Percentiles rank a stretch among this genome's conserved stretches.
These are phyloP conservation scores for Struthio camelus DNA, from an alignment of 2,113 vertebrate species.

Conservation along the genomic window DNA sequence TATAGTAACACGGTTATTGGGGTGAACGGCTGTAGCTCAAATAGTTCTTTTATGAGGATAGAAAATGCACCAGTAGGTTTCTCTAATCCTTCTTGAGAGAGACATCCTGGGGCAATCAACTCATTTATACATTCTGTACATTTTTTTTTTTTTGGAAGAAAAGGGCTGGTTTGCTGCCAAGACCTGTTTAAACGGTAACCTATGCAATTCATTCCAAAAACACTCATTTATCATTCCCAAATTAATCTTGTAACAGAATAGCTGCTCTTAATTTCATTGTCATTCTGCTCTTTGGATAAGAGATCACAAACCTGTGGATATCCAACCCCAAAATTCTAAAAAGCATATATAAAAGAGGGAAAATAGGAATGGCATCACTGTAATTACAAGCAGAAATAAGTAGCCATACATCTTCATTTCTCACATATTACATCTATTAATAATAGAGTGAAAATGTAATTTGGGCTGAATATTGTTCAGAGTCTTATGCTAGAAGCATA, in stretches of 20 bases:
- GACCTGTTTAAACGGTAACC: slow-evolving; percentile 66
- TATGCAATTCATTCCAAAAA: slow-evolving; percentile 67
- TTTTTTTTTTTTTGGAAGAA: slow-evolving; percentile 27
- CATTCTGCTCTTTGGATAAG: slow-evolving; percentile 54
- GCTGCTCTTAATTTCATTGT: slow-evolving; percentile 53
- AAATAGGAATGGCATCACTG: slow-evolving; percentile 42
- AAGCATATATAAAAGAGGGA: slow-evolving; percentile 16
- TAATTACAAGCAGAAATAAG: slow-evolving; percentile 70
- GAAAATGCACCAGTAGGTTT: slow-evolving; percentile 56
- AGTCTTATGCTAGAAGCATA: slow-evolving; percentile 35
- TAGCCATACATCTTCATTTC: slow-evolving; percentile 70
- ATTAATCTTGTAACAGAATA: slow-evolving; percentile 67
- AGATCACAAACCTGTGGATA: slow-evolving; percentile 44
- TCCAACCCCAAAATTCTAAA: slow-evolving; percentile 5
- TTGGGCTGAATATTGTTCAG: slow-evolving; percentile 52
- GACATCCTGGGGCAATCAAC: slow-evolving; percentile 67
- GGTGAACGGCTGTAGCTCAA: slow-evolving; percentile 47
- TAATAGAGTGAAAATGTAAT: slow-evolving; percentile 61
- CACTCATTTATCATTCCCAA: slow-evolving; percentile 72
- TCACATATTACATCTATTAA: slow-evolving; percentile 64
- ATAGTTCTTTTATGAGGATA: slow-evolving; percentile 58
- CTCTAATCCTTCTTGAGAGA: slow-evolving; percentile 74
- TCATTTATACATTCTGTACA: slow-evolving; percentile 68
- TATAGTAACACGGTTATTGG: slow-evolving; percentile 34
- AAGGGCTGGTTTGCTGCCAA: slow-evolving; percentile 65